A percentile compares a stretch with the other conserved stretches of the same genome.
These are phyloP conservation scores for Phortica okadai DNA, from an alignment of 2,888 invertebrate genomes.

Conservation along the genomic window DNA sequence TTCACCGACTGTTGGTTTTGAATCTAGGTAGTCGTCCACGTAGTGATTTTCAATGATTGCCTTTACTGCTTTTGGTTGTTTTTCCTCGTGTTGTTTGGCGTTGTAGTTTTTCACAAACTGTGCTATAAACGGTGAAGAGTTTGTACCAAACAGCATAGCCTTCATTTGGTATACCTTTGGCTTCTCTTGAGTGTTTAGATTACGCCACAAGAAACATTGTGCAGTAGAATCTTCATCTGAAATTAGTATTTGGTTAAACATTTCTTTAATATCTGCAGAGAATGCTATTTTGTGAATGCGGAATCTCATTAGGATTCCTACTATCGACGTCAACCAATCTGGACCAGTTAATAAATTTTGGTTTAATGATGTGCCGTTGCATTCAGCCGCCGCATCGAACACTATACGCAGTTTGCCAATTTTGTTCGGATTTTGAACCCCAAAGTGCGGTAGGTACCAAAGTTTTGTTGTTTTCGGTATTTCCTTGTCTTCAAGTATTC, in stretches of 20 bases:
- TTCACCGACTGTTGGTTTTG: constrained; percentile 12
- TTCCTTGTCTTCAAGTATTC: constrained; percentile 31
- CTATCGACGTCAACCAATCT: constrained; percentile 45
- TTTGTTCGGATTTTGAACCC: constrained; percentile 52
- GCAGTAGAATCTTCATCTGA: constrained; percentile 32
- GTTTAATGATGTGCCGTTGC: constrained; percentile 41
- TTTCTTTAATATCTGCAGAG: too few relatives aligned
- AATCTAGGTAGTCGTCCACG: not conserved
- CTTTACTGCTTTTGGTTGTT: constrained; percentile 5
- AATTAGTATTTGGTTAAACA: constrained; percentile 33
- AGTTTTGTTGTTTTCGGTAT: constrained; percentile 17
- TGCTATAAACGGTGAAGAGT: constrained; percentile 2
- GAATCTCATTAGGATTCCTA: constrained; percentile 48
- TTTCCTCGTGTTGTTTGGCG: constrained; percentile 11
- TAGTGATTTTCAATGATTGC: constrained; percentile 6
- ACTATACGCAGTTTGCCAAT: constrained; percentile 56
- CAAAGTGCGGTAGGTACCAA: constrained; percentile 56
- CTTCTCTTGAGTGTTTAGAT: not conserved
- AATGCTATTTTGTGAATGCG: constrained; percentile 44
- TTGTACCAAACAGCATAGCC: constrained; percentile 29
- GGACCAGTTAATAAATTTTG: constrained; percentile 47
- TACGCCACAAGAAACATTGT: constrained; percentile 32
- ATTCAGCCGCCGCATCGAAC: constrained; percentile 57
- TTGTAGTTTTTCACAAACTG: constrained; percentile 6
- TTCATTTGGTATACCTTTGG: constrained; percentile 34